Conservation (phyloP, 2,797 vertebrate species). For the Clamator glandarius region DNA sequence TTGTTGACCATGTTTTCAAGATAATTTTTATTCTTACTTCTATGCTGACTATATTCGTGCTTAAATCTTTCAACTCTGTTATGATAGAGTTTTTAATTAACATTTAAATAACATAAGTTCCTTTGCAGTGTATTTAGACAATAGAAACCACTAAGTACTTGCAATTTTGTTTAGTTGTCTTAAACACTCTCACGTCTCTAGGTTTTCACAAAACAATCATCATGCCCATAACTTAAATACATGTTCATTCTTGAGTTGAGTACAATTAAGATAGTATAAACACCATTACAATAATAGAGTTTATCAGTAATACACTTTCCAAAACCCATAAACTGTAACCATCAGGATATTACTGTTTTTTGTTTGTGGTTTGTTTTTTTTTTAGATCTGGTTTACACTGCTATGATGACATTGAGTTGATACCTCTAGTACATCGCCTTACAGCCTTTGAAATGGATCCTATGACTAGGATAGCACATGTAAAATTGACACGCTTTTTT, state of each 20-base stretch:
- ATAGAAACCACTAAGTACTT: not conserved
- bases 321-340: not conserved
- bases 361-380: not conserved
- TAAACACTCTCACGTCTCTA: not conserved
- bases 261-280: not conserved
- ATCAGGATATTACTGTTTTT: not conserved
- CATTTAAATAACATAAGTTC: not conserved
- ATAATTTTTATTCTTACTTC: not conserved
- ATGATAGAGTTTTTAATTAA: not conserved
- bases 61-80: not conserved
- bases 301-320: not conserved
- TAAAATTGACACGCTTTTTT: not conserved
- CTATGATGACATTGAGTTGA: not conserved
- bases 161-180: not conserved
- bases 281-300: not conserved
- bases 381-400: not conserved
- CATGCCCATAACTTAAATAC: not conserved
- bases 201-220: not conserved
- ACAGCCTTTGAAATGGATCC: not conserved
- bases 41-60: not conserved
- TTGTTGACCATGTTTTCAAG: rapidly evolving
- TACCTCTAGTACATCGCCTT: not conserved
- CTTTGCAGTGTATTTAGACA: not conserved
- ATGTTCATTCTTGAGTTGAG: not conserved
- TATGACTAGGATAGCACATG: not conserved